A percentile compares a stretch with the other conserved stretches of the same genome.
phyloP scores from a whole-genome alignment of 2,888 invertebrate genomes.

The Leptothorax acervorum region DNA sequence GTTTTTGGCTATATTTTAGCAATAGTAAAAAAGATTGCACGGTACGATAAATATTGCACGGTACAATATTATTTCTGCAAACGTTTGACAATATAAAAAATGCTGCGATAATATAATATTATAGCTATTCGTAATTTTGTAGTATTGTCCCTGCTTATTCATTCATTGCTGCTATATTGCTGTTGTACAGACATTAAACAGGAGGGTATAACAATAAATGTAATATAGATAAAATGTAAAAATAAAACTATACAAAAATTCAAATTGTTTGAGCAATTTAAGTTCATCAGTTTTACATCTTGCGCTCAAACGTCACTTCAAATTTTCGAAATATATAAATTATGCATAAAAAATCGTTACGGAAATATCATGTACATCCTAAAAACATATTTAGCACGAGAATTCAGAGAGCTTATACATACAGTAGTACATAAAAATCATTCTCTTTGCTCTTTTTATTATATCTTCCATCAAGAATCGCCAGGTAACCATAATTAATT shows the following conservation, averaged over 20 bases:
- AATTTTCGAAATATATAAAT: not conserved
- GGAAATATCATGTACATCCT: not conserved
- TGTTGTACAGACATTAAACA: not conserved
- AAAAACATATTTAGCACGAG: not conserved
- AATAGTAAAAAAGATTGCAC: not conserved
- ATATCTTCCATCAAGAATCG: not conserved
- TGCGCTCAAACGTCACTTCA: not conserved
- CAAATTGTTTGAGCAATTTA: conserved; percentile 3
- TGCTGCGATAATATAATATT: not conserved
- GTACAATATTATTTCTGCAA: conserved; percentile 18
- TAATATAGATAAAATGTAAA: conserved; percentile 5
- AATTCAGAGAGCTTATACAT: conserved; percentile 7
- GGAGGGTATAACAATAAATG: not conserved
- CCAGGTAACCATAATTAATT: conserved; percentile 61
- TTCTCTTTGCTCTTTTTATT: not conserved
- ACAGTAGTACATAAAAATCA: conserved; percentile 1
- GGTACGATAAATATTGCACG: not conserved
- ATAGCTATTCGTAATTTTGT: not conserved
- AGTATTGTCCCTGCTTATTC: not conserved
- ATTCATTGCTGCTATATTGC: not conserved
- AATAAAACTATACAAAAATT: conserved; percentile 13
- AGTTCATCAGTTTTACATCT: not conserved
- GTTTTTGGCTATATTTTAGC: conserved; percentile 33
- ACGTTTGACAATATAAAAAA: not conserved
- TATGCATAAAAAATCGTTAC: not conserved